phyloP scores from a whole-genome alignment of 2,797 vertebrate genomes.

The Gallinago nigripennis region DNA sequence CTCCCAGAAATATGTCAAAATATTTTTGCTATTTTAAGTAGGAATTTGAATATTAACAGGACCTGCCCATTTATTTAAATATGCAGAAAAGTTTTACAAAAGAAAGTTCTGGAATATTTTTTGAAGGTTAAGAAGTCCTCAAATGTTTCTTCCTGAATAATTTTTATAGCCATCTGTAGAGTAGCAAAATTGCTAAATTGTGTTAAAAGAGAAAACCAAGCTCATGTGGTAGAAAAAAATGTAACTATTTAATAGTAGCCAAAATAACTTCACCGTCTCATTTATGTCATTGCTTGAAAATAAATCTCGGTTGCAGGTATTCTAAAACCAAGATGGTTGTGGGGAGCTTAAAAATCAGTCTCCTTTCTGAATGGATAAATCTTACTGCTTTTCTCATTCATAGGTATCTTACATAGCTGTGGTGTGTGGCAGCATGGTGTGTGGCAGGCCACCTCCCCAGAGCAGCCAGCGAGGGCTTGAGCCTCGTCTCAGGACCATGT shows the following conservation, averaged over 20 bases:
- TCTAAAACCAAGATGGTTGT: neutral
- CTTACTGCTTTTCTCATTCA: neutral
- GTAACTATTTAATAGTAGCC: neutral
- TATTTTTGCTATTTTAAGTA: constrained; percentile 58
- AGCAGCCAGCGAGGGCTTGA: neutral
- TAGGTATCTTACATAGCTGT: neutral
- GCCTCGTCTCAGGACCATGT: neutral
- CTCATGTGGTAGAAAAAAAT: neutral
- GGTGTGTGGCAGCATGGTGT: fast-evolving
- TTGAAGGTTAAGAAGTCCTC: constrained; percentile 18
- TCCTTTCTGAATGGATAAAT: neutral
- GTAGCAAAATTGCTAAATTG: neutral
- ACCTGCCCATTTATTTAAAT: neutral
- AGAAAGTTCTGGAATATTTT: constrained; percentile 3
- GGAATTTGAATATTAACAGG: constrained; percentile 20
- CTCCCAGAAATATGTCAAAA: constrained; percentile 68
- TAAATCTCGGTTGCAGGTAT: neutral
- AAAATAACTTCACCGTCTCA: neutral
- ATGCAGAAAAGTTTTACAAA: constrained; percentile 4
- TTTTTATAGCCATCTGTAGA: constrained; percentile 26
- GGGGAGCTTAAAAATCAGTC: neutral
- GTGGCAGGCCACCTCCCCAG: neutral
- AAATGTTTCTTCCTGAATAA: neutral
- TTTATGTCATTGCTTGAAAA: neutral
- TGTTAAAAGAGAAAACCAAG: neutral